phyloP scores from a whole-genome alignment of 2,888 invertebrate genomes.

The Ormia ochracea region DNA sequence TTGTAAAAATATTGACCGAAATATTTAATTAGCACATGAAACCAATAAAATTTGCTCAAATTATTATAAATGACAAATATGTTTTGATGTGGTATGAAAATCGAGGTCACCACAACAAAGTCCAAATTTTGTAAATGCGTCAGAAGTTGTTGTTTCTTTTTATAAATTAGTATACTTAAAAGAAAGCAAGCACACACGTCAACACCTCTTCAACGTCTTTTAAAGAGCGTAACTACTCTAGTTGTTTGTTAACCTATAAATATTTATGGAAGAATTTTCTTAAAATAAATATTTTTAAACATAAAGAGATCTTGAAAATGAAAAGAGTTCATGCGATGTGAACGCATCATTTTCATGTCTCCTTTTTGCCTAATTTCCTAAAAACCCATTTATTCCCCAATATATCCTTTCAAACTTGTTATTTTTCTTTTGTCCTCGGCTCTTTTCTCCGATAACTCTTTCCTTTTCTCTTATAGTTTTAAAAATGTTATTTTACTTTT shows the following conservation, averaged over 20 bases:
- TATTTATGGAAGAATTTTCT: conserved; percentile 38
- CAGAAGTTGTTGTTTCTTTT: conserved; percentile 15
- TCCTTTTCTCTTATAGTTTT: not conserved
- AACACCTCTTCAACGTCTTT: conserved; percentile 69
- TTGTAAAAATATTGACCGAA: conserved; percentile 58
- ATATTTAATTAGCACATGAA: not conserved
- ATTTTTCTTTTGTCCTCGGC: not conserved
- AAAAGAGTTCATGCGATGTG: not conserved
- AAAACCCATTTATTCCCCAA: not conserved
- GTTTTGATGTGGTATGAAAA: conserved; percentile 26
- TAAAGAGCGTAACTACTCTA: conserved; percentile 50
- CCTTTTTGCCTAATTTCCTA: not conserved
- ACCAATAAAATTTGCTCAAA: conserved; percentile 66
- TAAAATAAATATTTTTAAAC: not conserved
- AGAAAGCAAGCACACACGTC: conserved; percentile 73
- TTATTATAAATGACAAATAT: conserved; percentile 27
- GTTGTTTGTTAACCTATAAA: conserved; percentile 54
- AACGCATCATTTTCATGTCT: conserved; percentile 21
- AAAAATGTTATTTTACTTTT: conserved; percentile 48
- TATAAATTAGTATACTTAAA: conserved; percentile 15
- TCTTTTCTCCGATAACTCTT: not conserved
- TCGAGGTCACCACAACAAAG: conserved; percentile 37
- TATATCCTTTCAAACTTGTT: not conserved
- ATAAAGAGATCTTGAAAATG: not conserved
- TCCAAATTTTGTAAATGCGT: conserved; percentile 42